Base-by-base conservation (phyloP, 2,888 invertebrate genomes). In the Lasioglossum vierecki region DNA sequence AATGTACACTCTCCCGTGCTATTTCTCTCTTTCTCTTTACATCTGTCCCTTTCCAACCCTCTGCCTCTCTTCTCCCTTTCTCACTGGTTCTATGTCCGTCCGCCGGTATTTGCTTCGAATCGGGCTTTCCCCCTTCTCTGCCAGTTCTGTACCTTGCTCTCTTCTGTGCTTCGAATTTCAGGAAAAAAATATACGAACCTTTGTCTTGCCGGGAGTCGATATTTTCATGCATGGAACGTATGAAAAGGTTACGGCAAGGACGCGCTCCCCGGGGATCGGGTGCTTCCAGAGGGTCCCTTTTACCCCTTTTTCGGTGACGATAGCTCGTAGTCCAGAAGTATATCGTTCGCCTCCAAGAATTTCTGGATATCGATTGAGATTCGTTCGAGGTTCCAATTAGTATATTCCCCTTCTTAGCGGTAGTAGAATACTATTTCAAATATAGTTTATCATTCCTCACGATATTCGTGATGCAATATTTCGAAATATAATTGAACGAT, bases 61-160 rank as follows among this genome's bases (percentile, higher is more conserved):
- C 71, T 76, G 82, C 73, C 79, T 68, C 76, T 78, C 80, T 77
- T 35, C 68, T 39, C 68, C 39, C 68, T 68, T 74, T 79, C 84
- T 71, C 72, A 79, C 74, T 86, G 70, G 73, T 76, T 82, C 73
- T 89, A 75, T 87, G 86, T 87, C 85, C 89, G 91, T 92, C 92
- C 91, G 89, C 89, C 89, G 92, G 91, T 93, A 92, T 93, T 91
- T 93, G 92, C 91, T 92, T 92, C 93, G 93, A 93, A 93, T 93
- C 92, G 92, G 90, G 89, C 90, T 91, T 90, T 85, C 89, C 89
- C 89, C 82, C 68, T 74, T 80, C 88, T 76, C 83, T 71, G 66
- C 85, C 76, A 63, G 82, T 82, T 76, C 78, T 76, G 68, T 76
- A 83, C 72, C 75, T 84, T 75, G 75, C 76, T 74, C 76, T 74